Base-by-base conservation (phyloP, 37 sponge, comb jelly and placozoan genomes). In the Cliona cf. orientalis region DNA sequence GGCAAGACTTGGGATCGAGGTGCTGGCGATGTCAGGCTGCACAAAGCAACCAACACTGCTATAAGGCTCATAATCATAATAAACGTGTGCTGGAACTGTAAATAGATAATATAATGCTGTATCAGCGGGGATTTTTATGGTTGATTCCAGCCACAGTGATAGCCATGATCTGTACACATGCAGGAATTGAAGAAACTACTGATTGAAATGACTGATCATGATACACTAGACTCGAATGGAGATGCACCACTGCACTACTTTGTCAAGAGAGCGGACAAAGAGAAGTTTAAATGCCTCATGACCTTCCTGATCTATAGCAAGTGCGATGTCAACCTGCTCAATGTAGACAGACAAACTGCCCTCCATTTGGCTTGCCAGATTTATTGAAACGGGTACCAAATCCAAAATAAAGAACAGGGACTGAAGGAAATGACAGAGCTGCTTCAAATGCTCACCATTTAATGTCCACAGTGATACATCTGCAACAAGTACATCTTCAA, bases 261-360 rank as follows among this genome's bases (percentile, higher is more conserved):
- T 58, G 75, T 75, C 19, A 58, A 49, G 53, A n/a, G 75, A 33
- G 59, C 58, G 22, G 75, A 75, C 75, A 75, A 75, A 61, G 35
- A 37, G 42, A 75, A 75, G 42, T 35, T 75, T 25, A 61, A 75
- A 1, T 75, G 75, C 42, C 75, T 58, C 75, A 38, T 58, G 59
- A 36, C 75, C 6, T 58, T 59, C 75, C 42, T 75, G 57, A 75
- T 75, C 40, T 26, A 72, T 32, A 42, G 34, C 59, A 53, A 53
- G 5, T 4, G 3, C 5, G 61, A 75, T 19, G 41, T 75, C 33
- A 42, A 75, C 33, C 19, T 19, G 19, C 34, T 22, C 56, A 58
- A 59, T 37, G 25, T 12, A 2, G 60, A 58, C 2, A 42, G 61
- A 37, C n/a, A 39, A 22, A 75, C 75, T 33, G 35, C 75, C 2